Base-by-base conservation (phyloP, 2,888 invertebrate genomes). In the Scaptomyza reducta region DNA sequence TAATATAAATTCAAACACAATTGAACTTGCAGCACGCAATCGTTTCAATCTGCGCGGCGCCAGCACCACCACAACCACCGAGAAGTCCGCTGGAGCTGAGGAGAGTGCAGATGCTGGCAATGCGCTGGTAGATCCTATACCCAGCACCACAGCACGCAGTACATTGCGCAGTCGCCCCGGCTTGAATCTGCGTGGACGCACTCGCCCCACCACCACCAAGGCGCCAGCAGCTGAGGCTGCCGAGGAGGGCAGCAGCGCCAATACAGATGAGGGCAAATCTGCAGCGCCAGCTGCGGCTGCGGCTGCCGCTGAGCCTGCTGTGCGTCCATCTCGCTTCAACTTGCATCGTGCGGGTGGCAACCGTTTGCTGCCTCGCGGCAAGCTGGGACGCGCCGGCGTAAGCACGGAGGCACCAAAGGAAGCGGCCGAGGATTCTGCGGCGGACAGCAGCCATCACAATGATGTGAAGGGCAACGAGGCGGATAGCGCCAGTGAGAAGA, bases 21-120 rank as follows among this genome's bases (percentile, higher is more conserved):
- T 35, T 35, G 0, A 9, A 45, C 6, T 35, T 71, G 2, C 62
- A 92, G 92, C 91, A 27, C 91, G 92, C 45, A 92, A 92, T 72
- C 92, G 92, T 44, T 92, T 92, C 62, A 92, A 90, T 44, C 61
- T 92, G 45, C 91, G 92, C 14, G 90, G 90, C 16, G 81, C 88
- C n/a, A 82, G 88, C 35, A 88, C 90, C 16, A 79, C 89, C 10
- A 71, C 81, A 14, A 71, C 87, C 29, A 89, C 88, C 2, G 90
- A 88, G 61, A 85, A 82, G n/a, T 64, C 90, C 6, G 83, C 80
- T 2, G 70, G 46, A 1, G 68, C 38, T n/a, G 74, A 55, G 13
- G 90, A 87, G 11, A 66, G 70, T 1, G 68, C 71, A 6, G 89
- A 83, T n/a, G 78, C 63, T 0, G 73, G 54, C 9, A 80, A 75